Conservation (phyloP, 1,140 invertebrate genomes). For the Zaprionus vittiger region DNA sequence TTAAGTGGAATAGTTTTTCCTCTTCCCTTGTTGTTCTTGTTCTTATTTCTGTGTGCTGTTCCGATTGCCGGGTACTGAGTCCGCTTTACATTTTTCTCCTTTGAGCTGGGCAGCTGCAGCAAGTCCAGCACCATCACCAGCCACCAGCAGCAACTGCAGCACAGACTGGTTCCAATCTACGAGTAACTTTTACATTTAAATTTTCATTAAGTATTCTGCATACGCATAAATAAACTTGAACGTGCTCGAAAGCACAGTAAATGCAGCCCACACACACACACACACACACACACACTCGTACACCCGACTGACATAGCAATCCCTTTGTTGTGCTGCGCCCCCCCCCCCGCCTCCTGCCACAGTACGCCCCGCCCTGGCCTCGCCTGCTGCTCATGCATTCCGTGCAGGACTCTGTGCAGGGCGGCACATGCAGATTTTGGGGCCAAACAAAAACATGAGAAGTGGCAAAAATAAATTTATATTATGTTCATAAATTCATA, state of each 20-base stretch:
- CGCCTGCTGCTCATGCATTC: conserved; percentile 1
- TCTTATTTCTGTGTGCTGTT: background rate
- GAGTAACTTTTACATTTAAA: conserved; percentile 83
- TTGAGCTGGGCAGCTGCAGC: background rate
- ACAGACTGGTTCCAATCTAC: conserved; percentile 47
- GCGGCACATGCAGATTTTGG: conserved; percentile 71
- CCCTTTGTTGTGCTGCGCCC: conserved; percentile 67
- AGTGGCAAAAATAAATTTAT: conserved; percentile 84
- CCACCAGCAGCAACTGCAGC: background rate
- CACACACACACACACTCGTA: conserved; percentile 23
- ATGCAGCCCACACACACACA: conserved; percentile 54
- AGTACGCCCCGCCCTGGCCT: background rate
- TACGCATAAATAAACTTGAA: conserved; percentile 84
- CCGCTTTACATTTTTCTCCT: conserved; percentile 10
- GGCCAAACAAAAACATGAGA: conserved; percentile 78
- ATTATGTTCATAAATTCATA: conserved; percentile 84
- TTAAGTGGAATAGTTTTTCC: conserved; percentile 37
- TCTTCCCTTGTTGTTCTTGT: background rate
- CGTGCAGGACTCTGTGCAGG: conserved; percentile 32
- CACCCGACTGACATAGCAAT: conserved; percentile 66
- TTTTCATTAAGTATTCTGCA: conserved; percentile 83
- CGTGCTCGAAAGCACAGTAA: conserved; percentile 74
- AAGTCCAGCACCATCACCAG: no score
- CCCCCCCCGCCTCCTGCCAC: background rate
- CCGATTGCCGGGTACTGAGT: conserved; percentile 15